Percentiles rank a stretch among this genome's conserved stretches.
Conservation (phyloP, 2,888 invertebrate genomes). For the Cheilosia impressa region DNA sequence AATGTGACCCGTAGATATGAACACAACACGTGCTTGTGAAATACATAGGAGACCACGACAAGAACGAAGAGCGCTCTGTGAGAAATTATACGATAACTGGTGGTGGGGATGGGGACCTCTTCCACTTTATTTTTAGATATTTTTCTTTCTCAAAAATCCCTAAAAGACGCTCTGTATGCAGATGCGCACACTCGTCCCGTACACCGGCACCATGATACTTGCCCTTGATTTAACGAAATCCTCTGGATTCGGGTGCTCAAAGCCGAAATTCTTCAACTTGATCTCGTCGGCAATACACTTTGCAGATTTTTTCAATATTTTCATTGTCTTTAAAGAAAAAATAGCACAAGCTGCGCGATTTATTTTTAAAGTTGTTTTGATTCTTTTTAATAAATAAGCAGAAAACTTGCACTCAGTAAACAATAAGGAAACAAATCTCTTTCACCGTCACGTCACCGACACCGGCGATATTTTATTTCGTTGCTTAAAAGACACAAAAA, state of each 20-base stretch:
- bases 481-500: not conserved
- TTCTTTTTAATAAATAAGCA: not conserved
- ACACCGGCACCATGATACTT: slow-evolving; percentile 37
- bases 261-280: slow-evolving; percentile 80
- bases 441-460: not conserved
- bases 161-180: too few relatives aligned
- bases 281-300: slow-evolving; percentile 80
- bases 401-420: not conserved
- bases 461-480: not conserved
- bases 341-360: not conserved
- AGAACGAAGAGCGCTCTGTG: too few relatives aligned
- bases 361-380: not conserved
- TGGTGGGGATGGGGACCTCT: too few relatives aligned
- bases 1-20: too few relatives aligned
- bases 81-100: too few relatives aligned
- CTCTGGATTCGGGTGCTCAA: slow-evolving; percentile 79
- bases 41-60: too few relatives aligned
- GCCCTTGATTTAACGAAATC: slow-evolving; percentile 83
- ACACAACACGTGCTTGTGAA: too few relatives aligned
- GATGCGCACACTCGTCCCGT: too few relatives aligned
- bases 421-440: not conserved
- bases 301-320: slow-evolving; percentile 79
- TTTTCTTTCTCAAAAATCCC: too few relatives aligned
- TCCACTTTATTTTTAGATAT: too few relatives aligned
- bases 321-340: slow-evolving; percentile 76